Percentiles rank a stretch among this genome's conserved stretches.
Conservation (phyloP, 2,888 invertebrate genomes). For the Chalcis sispes region DNA sequence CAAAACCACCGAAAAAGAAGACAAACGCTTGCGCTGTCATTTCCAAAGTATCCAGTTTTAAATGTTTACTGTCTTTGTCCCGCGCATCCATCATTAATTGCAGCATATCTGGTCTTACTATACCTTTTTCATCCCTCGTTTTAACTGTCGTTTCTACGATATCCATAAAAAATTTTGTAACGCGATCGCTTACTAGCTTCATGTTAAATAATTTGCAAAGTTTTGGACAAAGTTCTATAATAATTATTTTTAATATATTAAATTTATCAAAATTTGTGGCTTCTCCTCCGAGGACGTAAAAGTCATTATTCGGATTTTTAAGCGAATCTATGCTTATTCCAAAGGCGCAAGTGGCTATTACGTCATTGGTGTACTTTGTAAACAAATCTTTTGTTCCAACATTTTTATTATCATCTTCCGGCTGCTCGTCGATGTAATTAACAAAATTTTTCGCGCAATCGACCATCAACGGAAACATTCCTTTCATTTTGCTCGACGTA, state of each 20-base stretch:
- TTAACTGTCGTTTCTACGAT: constrained; percentile 12
- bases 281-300: constrained; percentile 61
- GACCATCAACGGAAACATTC: constrained; percentile 69
- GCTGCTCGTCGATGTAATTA: background rate
- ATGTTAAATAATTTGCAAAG: too few species aligned
- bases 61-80: constrained; percentile 49
- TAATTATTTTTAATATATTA: too few species aligned
- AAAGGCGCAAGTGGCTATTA: constrained; percentile 65
- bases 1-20: constrained; percentile 66
- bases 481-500: too few species aligned
- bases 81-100: constrained; percentile 78
- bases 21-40: constrained; percentile 70
- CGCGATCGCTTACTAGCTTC: background rate
- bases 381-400: constrained; percentile 66
- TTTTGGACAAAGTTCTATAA: too few species aligned
- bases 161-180: too few species aligned
- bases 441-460: constrained; percentile 53
- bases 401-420: too few species aligned
- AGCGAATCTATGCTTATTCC: constrained; percentile 63
- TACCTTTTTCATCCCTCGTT: constrained; percentile 61
- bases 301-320: constrained; percentile 63
- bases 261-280: constrained; percentile 42
- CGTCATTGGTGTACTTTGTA: constrained; percentile 61
- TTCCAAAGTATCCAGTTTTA: constrained; percentile 68
- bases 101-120: constrained; percentile 79